Evolutionary conservation across 2,797 vertebrate genomes (phyloP), one percentile per base, ranked within the genome.

Genomic region (Poliocrania exsul): DNA sequence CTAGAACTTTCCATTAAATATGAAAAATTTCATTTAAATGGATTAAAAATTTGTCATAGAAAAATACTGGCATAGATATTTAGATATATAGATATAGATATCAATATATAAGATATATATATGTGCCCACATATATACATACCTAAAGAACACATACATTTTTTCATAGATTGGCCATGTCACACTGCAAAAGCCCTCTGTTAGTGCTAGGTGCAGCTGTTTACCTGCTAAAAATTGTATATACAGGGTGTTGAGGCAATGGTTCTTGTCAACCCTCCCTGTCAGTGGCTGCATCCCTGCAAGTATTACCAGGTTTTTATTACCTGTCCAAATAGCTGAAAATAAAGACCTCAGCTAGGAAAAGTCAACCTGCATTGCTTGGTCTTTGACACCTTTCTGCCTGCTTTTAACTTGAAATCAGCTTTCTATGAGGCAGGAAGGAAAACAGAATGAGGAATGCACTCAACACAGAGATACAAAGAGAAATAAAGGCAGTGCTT

Each of bases 141-240:
- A 29, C 10, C 20, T 79, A 57, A 93, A 50, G 1, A 25, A 57
- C 28, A 62, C 11, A 28, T 4, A 37, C 2, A 5, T 67, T 49
- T 78, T 95, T 89, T 73, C 40, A 79, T 38, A 42, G 40, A 13
- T 9, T 83, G 37, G 15, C 16, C 21, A 64, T 88, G 79, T 92
- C 66, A 73, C 51, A 70, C 37, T 83, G 37, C 37, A 81, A 62
- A 24, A 86, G 21, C 21, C 28, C 88, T 89, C 91, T 91, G 19
- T 67, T 72, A 74, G 25, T 37, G 49, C 53, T 94, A 23, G 13
- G 33, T 83, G 50, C 50, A 94, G 79, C 42, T 92, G 46, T 91
- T 74, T 72, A 72, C n/a, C 33, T 91, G 42, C 61, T 90, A 83
- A 92, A 94, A 91, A 54, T 61, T 79, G 64, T 40, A 19, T 7